Evolutionary conservation across 2,888 invertebrate genomes (phyloP), one percentile per base, ranked within the genome.

Genomic region (Nymphalis polychloros): DNA sequence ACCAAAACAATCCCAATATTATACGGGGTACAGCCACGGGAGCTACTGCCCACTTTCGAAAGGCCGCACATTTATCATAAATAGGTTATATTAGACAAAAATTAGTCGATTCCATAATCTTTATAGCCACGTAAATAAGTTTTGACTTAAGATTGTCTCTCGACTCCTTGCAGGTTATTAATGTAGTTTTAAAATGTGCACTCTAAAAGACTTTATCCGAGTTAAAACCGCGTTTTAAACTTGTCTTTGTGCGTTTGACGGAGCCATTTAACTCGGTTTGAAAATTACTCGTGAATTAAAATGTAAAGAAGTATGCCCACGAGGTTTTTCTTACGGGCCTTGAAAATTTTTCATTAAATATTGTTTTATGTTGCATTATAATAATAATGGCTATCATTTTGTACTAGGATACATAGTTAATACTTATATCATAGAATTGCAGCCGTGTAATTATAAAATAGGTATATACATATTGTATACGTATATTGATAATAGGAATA

Each of bases 131-230:
- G 78, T 77, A 63, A 47, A 69, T 73, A 88, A 86, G 81, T 88
- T 87, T 82, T 75, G 76, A 83, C 80, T 81, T 79, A 70, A 84
- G 84, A 85, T 85, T 83, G 80, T 83, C 81, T 78, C 74, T 75
- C 77, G 72, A 76, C 78, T 79, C 80, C 72, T 77, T 77, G 77
- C 85, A 82, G 80, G 84, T 88, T 88, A 89, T 89, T 88, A 90
- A 89, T 89, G 88, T 87, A 87, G 85, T 86, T 88, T 89, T 89
- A 87, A 89, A 89, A 90, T 85, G 87, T 86, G 86, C 86, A 81
- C 86, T 83, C 78, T 75, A 83, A 85, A 86, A 84, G 85, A 85
- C 86, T 84, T 89, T 84, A 86, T 86, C 85, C 76, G 73, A 85
- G 82, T 87, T 88, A 81, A 85, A 87, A 85, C 85, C 81, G 76